A percentile compares a stretch with the other conserved stretches of the same genome.
Conservation (phyloP, 2,113 vertebrate species). For the Athene noctua region DNA sequence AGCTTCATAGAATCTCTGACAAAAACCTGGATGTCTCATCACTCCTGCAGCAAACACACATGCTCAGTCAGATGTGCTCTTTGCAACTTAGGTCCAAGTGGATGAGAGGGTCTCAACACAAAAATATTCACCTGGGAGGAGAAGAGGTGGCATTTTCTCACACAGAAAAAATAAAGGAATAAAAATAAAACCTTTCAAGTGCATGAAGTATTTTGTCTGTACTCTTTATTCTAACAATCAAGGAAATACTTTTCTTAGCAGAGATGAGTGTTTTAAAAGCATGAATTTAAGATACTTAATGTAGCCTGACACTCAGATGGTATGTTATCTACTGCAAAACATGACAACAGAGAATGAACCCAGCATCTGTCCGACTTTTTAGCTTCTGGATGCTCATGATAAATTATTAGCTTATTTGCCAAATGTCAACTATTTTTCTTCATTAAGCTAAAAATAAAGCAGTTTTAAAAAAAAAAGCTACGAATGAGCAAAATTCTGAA, state of each 20-base stretch:
- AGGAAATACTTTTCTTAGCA: neutral
- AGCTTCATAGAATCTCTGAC: neutral
- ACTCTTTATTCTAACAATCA: neutral
- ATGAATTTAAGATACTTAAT: neutral
- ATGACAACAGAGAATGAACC: neutral
- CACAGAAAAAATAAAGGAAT: neutral
- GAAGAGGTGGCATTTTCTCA: neutral
- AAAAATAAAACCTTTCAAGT: neutral
- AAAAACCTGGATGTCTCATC: neutral
- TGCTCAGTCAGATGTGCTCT: neutral
- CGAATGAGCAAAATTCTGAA: neutral
- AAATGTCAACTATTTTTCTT: neutral
- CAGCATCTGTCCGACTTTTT: neutral
- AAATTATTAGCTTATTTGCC: neutral
- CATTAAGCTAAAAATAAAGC: neutral
- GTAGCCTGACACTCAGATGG: neutral
- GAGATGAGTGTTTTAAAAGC: neutral
- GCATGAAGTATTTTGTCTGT: neutral
- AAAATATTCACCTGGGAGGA: neutral
- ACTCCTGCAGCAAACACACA: neutral
- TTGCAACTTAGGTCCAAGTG: neutral
- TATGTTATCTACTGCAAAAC: neutral
- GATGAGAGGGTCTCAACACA: neutral
- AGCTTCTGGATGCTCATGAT: neutral
- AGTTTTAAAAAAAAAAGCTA: neutral